Percentiles rank a stretch among this genome's conserved stretches.
Conservation (phyloP, 2,888 invertebrate genomes). For the Fabriciana adippe region DNA sequence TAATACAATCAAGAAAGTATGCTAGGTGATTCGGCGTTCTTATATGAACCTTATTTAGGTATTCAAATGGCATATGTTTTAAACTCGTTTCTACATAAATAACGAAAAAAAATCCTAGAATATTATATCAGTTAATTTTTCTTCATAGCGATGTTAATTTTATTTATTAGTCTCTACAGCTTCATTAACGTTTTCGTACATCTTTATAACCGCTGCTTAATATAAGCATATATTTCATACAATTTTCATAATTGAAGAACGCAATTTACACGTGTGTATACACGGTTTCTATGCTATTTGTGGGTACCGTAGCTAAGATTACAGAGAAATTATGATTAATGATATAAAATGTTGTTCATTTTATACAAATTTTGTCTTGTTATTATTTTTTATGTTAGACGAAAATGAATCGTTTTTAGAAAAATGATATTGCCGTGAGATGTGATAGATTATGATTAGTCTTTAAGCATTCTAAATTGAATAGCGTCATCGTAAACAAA, state of each 20-base stretch:
- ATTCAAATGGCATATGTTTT: too few species aligned
- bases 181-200: slow-evolving; percentile 3
- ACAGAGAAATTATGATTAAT: background rate
- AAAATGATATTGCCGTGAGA: too few species aligned
- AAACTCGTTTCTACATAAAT: background rate
- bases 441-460: too few species aligned
- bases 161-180: background rate
- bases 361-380: background rate
- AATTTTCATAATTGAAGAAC: slow-evolving; percentile 16
- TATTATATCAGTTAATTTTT: too few species aligned
- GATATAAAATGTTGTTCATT: slow-evolving; percentile 1
- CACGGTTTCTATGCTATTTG: background rate
- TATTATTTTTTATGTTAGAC: background rate
- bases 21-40: background rate
- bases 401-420: background rate
- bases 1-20: too few species aligned
- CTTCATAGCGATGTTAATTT: background rate
- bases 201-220: slow-evolving; percentile 2
- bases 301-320: background rate
- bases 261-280: background rate
- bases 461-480: too few species aligned
- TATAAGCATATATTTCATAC: background rate
- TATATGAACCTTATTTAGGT: background rate
- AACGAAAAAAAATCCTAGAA: background rate
- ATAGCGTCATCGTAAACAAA: too few species aligned